Evolutionary conservation across 1,140 invertebrate genomes (phyloP), one percentile per base, ranked within the genome.

Genomic region (Trinorchestia longiramus): DNA sequence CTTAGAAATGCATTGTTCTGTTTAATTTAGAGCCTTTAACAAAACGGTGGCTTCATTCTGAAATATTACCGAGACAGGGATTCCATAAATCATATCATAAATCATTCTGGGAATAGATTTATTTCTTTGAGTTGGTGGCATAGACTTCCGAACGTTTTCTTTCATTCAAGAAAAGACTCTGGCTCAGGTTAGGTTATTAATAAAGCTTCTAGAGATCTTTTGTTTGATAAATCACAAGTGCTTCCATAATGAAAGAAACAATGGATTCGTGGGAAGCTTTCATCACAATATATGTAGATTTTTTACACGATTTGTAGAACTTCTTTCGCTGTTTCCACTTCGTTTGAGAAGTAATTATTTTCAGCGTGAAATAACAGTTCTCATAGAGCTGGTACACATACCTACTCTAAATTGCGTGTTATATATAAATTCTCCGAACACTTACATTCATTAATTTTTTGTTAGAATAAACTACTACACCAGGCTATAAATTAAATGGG

Each of bases 11-110:
- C 62, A 77, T 77, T 77, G 62, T 77, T 77, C 62, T 77, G 62
- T 77, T 77, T 77, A 77, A 77, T 77, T 77, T 77, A 77, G 62
- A 77, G 62, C 62, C 62, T 77, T 77, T 77, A 77, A 77, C 62
- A 77, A 77, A 77, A 77, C 62, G 62, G 62, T 77, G 62, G 62
- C 62, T 77, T 77, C 62, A 77, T 77, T 77, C 62, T 77, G 62
- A 77, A 77, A 77, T 77, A 77, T 77, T 77, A 77, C 62, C 62
- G 15, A 77, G 62, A 77, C 62, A 19, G 62, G 28, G 62, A 77
- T 28, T 77, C 62, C 62, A 77, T 77, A 77, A 77, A 77, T 77
- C 62, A 77, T 28, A 77, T 23, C 62, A 77, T 77, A 77, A 77
- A 77, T 77, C 62, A 77, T 77, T 15, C 62, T 77, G 62, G 28